Percentiles rank a stretch among this genome's conserved stretches.
Evolutionary conservation across 1,140 invertebrate genomes (phyloP).

Genomic region (Cherax destructor): DNA sequence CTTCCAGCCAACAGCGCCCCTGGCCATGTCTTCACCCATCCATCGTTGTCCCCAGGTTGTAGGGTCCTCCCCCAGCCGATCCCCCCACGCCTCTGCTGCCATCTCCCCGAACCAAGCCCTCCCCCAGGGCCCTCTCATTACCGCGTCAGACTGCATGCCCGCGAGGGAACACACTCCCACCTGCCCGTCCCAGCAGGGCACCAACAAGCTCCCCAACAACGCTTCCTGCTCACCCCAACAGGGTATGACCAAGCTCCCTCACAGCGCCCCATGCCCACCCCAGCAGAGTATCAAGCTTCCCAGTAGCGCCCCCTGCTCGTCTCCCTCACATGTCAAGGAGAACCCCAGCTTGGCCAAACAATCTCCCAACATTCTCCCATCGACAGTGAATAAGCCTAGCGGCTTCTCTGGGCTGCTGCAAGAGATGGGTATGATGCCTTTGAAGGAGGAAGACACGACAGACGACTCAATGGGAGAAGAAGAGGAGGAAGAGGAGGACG

Average conservation of each 20-base stretch:
- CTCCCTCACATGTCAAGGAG: slow-evolving; percentile 17
- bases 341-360: slow-evolving; percentile 3
- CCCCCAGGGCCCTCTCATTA: not conserved
- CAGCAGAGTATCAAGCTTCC: not conserved
- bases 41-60: not conserved
- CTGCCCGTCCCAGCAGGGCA: not conserved
- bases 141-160: not conserved
- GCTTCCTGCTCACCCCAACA: not conserved
- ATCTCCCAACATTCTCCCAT: slow-evolving; percentile 14
- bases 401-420: slow-evolving; percentile 47
- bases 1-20: not conserved
- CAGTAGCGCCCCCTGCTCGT: not conserved
- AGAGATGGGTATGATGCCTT: slow-evolving; percentile 49
- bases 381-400: not conserved
- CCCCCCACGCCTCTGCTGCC: not conserved
- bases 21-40: not conserved
- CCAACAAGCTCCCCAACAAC: not conserved
- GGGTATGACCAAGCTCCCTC: too few species aligned
- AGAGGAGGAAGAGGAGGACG: slow-evolving; percentile 34
- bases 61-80: not conserved
- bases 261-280: too few species aligned
- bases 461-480: slow-evolving; percentile 44
- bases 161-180: not conserved
- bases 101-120: not conserved
- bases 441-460: slow-evolving; percentile 50